phyloP scores from a whole-genome alignment of 2,113 vertebrate genomes.

The Protobothrops mucrosquamatus region DNA sequence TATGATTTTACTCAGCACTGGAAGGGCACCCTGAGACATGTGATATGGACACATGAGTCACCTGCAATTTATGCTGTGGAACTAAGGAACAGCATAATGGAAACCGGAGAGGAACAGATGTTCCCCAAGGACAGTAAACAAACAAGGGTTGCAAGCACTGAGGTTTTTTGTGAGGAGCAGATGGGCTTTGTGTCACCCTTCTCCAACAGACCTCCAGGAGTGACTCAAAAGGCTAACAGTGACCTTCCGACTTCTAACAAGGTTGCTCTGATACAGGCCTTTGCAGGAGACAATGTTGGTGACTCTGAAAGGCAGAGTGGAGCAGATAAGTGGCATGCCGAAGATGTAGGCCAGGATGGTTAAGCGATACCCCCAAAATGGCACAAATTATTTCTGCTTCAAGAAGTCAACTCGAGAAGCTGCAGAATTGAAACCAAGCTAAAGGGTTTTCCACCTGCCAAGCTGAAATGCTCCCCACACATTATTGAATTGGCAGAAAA shows the following conservation, averaged over 20 bases:
- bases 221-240: background rate
- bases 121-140: slow-evolving; percentile 20
- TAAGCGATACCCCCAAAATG: background rate
- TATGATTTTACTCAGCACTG: background rate
- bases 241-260: slow-evolving; percentile 18
- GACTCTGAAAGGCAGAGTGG: background rate
- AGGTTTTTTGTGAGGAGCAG: slow-evolving; percentile 7
- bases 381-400: background rate
- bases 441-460: background rate
- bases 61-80: background rate
- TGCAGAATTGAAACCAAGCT: background rate
- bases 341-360: background rate
- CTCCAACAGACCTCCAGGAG: slow-evolving; percentile 2
- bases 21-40: background rate
- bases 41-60: fast-evolving
- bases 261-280: background rate
- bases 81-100: background rate
- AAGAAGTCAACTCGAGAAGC: background rate
- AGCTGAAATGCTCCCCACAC: background rate
- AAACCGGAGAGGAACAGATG: slow-evolving; percentile 17
- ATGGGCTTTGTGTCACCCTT: slow-evolving; percentile 24
- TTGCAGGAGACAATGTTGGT: background rate
- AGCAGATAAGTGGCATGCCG: fast-evolving
- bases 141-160: slow-evolving; percentile 14
- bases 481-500: background rate